Evolutionary conservation across 2,113 vertebrate species (phyloP).

Genomic region (Benitochromis conjunctus): DNA sequence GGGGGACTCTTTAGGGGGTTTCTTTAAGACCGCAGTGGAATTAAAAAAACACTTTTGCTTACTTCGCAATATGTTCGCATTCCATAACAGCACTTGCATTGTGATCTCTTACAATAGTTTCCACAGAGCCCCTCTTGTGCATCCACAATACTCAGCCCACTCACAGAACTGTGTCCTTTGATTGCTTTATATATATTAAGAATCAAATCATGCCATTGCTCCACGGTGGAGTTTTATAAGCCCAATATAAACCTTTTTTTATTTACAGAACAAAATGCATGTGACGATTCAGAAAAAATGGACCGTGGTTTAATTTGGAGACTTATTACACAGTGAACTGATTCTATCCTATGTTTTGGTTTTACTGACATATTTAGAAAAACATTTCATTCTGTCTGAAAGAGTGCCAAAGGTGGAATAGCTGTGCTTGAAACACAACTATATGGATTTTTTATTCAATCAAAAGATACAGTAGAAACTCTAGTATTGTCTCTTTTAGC

Average conservation of each 20-base stretch:
- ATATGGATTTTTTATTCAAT: too few relatives aligned
- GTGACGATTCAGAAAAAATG: too few relatives aligned
- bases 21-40: background rate
- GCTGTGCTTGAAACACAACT: too few relatives aligned
- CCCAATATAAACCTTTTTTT: background rate
- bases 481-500: background rate
- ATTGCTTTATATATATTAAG: background rate
- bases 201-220: background rate
- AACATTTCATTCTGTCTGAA: background rate
- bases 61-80: background rate
- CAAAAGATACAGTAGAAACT: background rate
- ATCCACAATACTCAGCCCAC: background rate
- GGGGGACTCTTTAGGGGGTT: background rate
- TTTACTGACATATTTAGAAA: background rate
- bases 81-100: background rate
- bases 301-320: too few relatives aligned
- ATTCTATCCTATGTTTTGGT: background rate
- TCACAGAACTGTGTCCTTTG: background rate
- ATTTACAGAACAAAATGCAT: too few relatives aligned
- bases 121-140: background rate
- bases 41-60: slow-evolving; percentile 1
- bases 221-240: background rate
- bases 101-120: background rate
- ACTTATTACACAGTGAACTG: too few relatives aligned
- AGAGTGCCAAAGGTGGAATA: background rate